Evolutionary conservation across 2,113 vertebrate species (phyloP).

Genomic region (Motacilla alba): DNA sequence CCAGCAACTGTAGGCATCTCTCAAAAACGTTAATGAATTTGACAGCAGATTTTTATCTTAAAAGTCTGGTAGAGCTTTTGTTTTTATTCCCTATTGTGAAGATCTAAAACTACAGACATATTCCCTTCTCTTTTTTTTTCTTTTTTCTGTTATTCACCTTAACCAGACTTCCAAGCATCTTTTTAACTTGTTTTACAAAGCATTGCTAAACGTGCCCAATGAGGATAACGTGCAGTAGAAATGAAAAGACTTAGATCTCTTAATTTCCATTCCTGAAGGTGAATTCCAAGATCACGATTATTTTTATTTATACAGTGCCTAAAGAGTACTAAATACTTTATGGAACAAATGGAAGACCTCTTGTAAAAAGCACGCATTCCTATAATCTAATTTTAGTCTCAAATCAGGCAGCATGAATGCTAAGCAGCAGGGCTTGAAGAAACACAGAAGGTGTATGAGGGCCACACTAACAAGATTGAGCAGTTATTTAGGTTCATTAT

Average conservation of each 20-base stretch:
- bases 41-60: slow-evolving; percentile 24
- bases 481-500: slow-evolving; percentile 51
- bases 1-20: background rate
- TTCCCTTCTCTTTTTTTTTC: background rate
- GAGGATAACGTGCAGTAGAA: slow-evolving; percentile 20
- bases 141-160: background rate
- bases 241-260: background rate
- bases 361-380: slow-evolving; percentile 52
- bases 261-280: slow-evolving; percentile 58
- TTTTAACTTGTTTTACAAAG: slow-evolving; percentile 40
- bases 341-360: slow-evolving; percentile 59
- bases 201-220: background rate
- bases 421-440: slow-evolving; percentile 36
- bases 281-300: slow-evolving; percentile 51
- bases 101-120: background rate
- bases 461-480: slow-evolving; percentile 22
- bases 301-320: slow-evolving; percentile 60
- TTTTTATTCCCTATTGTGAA: slow-evolving; percentile 30
- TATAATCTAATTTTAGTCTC: slow-evolving; percentile 57
- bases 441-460: background rate
- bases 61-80: slow-evolving; percentile 1
- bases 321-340: slow-evolving; percentile 62
- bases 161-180: slow-evolving; percentile 27
- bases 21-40: slow-evolving; percentile 36
- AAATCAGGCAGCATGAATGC: slow-evolving; percentile 43